Conservation (phyloP, 2,797 vertebrate species). For the Phoxinus dragarum region DNA sequence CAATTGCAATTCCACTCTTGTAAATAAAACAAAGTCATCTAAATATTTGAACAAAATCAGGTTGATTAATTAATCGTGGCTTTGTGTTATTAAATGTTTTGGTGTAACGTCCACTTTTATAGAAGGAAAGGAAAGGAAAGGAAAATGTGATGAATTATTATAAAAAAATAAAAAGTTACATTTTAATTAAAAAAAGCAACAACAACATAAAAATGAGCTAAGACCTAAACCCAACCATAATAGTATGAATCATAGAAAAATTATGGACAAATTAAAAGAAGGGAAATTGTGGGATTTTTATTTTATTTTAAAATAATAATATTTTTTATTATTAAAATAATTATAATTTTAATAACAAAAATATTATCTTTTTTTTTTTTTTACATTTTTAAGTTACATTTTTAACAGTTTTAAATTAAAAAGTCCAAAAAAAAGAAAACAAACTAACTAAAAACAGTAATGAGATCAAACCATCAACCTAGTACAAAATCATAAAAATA, state of each 20-base stretch:
- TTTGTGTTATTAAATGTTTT: constrained; percentile 12
- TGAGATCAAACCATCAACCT: not conserved
- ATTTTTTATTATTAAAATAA: too few relatives aligned
- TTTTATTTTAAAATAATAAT: too few relatives aligned
- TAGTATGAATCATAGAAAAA: not conserved
- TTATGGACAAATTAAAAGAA: too few relatives aligned
- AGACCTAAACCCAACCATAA: not conserved
- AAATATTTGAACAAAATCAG: constrained; percentile 19
- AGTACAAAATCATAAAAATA: not conserved
- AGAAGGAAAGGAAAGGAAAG: not conserved
- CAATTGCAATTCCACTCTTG: not conserved
- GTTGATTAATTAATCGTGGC: not conserved
- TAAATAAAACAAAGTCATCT: constrained; percentile 2
- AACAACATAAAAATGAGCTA: not conserved
- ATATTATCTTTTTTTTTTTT: too few relatives aligned
- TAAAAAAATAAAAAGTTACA: too few relatives aligned
- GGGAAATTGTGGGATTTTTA: too few relatives aligned
- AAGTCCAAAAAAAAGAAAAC: not conserved
- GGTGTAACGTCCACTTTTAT: not conserved
- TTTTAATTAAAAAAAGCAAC: too few relatives aligned
- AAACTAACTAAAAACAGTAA: not conserved
- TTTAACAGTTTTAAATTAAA: not conserved
- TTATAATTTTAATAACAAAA: too few relatives aligned
- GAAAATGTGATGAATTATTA: not conserved
- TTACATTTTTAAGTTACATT: too few relatives aligned